A percentile compares a stretch with the other conserved stretches of the same genome.
Evolutionary conservation across 2,113 vertebrate genomes (phyloP).

Genomic region (Alaudala cheleensis): DNA sequence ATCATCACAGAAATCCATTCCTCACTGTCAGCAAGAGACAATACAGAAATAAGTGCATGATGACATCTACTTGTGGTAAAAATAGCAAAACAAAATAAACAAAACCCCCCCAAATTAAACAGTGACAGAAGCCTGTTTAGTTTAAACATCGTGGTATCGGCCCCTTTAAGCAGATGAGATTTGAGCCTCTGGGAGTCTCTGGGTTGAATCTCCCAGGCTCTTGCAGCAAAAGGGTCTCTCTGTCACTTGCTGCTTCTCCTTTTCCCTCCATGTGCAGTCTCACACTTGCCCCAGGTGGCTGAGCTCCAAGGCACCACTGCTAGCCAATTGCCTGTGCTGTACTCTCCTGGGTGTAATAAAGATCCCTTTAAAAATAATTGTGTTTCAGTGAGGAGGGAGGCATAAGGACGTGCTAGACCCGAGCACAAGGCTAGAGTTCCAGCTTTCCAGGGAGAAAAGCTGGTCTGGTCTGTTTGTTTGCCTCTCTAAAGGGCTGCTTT

Average conservation of each 20-base stretch:
- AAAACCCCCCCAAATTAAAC: background rate
- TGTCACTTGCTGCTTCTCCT: background rate
- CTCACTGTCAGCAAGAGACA: background rate
- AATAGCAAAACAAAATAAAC: conserved; percentile 7
- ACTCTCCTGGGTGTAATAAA: conserved; percentile 52
- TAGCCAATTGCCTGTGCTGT: conserved; percentile 20
- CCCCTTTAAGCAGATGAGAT: background rate
- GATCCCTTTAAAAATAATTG: conserved; percentile 43
- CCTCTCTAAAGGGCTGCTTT: conserved; percentile 7
- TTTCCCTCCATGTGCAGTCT: conserved; percentile 1
- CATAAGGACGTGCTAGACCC: background rate
- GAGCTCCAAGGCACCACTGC: conserved; percentile 31
- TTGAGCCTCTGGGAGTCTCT: background rate
- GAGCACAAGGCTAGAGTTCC: background rate
- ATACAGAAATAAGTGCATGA: background rate
- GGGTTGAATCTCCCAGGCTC: conserved; percentile 34
- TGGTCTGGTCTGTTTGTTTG: conserved; percentile 22
- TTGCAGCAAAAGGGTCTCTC: background rate
- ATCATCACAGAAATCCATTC: background rate
- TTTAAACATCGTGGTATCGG: background rate
- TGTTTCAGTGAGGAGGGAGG: background rate
- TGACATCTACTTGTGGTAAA: conserved; percentile 38
- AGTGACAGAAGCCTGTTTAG: background rate
- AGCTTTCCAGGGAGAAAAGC: background rate
- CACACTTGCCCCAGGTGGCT: conserved; percentile 58